These are phyloP conservation scores for Anas platyrhynchos DNA, from an alignment of 2,113 vertebrate species.

Conservation along the genomic window DNA sequence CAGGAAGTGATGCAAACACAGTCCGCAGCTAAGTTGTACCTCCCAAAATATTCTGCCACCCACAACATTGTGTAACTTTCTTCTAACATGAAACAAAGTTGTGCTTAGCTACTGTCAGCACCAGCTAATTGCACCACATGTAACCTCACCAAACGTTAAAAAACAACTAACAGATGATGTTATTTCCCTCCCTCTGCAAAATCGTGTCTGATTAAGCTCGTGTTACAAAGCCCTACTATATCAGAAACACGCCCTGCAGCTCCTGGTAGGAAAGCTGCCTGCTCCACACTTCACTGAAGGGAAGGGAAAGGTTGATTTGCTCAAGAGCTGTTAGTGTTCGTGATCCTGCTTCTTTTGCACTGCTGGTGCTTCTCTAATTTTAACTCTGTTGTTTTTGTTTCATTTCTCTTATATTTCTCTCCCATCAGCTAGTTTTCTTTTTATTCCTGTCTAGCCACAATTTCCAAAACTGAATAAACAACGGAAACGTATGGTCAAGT, in stretches of 20 bases:
- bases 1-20: constrained; percentile 50
- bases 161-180: neutral
- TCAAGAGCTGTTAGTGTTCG: neutral
- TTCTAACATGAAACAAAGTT: neutral
- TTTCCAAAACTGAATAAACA: neutral
- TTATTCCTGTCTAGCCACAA: neutral
- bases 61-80: constrained; percentile 46
- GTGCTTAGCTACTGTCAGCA: neutral
- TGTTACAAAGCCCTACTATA: neutral
- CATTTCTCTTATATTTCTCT: neutral
- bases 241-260: neutral
- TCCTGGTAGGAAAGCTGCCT: neutral
- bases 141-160: neutral
- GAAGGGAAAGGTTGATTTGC: neutral
- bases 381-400: neutral
- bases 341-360: neutral
- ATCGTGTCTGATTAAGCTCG: neutral
- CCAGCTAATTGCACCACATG: neutral
- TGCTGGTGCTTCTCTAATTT: neutral
- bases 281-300: neutral
- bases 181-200: neutral
- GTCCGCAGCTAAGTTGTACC: neutral
- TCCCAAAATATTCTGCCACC: constrained; percentile 27
- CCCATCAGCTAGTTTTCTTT: neutral
- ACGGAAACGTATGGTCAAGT: neutral